A percentile compares a stretch with the other conserved stretches of the same genome.
These are phyloP conservation scores for Gibbula magus DNA, from an alignment of 2,888 invertebrate genomes.

Conservation along the genomic window DNA sequence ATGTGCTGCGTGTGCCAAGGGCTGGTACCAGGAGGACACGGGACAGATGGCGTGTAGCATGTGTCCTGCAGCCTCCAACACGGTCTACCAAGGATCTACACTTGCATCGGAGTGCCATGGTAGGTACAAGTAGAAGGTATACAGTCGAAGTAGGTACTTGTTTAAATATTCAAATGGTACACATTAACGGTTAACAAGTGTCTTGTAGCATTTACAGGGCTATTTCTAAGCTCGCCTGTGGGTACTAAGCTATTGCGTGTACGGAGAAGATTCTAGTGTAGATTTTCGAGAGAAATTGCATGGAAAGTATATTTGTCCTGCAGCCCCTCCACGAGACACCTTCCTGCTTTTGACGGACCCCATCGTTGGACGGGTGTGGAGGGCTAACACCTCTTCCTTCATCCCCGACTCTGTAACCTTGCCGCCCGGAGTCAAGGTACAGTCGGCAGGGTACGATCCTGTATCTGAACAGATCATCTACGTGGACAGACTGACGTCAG, in stretches of 20 bases:
- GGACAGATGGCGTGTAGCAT: neutral
- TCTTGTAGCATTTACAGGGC: too few species aligned
- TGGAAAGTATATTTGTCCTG: too few species aligned
- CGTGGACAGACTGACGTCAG: neutral
- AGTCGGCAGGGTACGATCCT: neutral
- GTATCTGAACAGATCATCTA: neutral
- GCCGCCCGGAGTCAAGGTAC: neutral
- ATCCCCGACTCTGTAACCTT: neutral
- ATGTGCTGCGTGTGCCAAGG: neutral
- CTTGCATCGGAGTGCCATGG: neutral
- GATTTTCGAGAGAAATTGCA: neutral
- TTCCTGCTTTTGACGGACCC: constrained; percentile 10
- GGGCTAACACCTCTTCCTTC: neutral
- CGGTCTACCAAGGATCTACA: neutral
- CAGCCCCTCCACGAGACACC: constrained; percentile 5
- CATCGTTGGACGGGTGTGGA: neutral
- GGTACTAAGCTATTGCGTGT: too few species aligned
- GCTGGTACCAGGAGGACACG: neutral
- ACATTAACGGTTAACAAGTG: too few species aligned
- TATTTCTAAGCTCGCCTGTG: too few species aligned
- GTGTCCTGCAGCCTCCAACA: constrained; percentile 3
- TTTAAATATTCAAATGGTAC: too few species aligned
- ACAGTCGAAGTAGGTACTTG: too few species aligned
- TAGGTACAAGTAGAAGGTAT: neutral
- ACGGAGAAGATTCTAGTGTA: too few species aligned